A percentile compares a stretch with the other conserved stretches of the same genome.
Evolutionary conservation across 2,888 invertebrate species (phyloP).

Genomic region (Xylota sylvarum): DNA sequence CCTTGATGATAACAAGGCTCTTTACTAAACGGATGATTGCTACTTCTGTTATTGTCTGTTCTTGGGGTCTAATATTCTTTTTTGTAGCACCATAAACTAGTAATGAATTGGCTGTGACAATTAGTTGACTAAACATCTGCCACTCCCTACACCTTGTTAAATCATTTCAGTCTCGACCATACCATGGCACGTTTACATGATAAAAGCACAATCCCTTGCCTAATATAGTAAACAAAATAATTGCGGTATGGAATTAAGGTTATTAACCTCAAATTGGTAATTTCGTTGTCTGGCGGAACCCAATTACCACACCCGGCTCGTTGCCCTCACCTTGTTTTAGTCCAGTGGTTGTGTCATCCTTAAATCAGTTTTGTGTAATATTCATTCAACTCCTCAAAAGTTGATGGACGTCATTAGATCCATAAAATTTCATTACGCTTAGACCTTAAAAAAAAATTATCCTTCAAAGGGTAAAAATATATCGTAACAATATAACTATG

Average conservation of each 20-base stretch:
- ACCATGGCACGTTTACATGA: not conserved
- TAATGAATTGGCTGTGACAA: not conserved
- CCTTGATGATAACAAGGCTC: too few species aligned
- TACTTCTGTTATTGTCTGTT: too few species aligned
- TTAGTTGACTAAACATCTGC: not conserved
- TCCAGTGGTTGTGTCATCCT: not conserved
- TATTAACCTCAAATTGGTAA: not conserved
- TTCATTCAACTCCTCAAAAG: not conserved
- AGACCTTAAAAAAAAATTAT: not conserved
- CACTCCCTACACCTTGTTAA: not conserved
- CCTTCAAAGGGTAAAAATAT: not conserved
- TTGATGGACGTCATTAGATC: slow-evolving; percentile 19
- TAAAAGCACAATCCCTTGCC: not conserved
- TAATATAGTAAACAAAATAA: not conserved
- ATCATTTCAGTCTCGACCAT: not conserved
- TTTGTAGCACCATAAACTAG: not conserved
- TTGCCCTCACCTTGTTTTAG: not conserved
- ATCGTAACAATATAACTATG: not conserved
- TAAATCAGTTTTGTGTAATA: not conserved
- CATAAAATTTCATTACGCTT: slow-evolving; percentile 28
- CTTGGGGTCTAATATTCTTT: not conserved
- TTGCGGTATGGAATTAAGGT: not conserved
- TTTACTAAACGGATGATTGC: too few species aligned
- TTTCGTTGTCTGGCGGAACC: not conserved
- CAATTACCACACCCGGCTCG: not conserved